These are phyloP conservation scores for Takifugu bimaculatus DNA, from an alignment of 2,113 vertebrate species.

Conservation along the genomic window DNA sequence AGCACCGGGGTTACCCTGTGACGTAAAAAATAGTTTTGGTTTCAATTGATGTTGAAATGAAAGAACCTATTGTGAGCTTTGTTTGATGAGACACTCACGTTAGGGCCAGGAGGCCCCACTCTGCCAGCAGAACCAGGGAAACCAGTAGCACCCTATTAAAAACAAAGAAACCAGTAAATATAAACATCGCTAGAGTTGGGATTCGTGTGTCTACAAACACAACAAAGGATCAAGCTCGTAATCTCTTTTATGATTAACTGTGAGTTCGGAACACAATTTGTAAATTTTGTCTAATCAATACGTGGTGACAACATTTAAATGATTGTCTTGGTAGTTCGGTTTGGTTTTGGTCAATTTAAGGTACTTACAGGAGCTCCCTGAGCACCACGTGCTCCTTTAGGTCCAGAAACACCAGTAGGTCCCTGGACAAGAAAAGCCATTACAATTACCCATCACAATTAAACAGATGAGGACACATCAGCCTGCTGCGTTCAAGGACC, in stretches of 20 bases:
- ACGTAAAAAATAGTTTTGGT: constrained; percentile 10
- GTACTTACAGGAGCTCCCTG: constrained; percentile 89
- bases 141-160: constrained; percentile 87
- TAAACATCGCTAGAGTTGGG: neutral
- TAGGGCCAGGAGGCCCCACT: constrained; percentile 91
- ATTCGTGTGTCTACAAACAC: too few species aligned
- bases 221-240: too few species aligned
- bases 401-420: constrained; percentile 88
- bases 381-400: constrained; percentile 92
- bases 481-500: neutral
- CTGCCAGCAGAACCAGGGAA: constrained; percentile 96
- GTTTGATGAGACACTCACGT: constrained; percentile 76
- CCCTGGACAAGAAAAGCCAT: constrained; percentile 72
- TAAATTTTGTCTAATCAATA: too few species aligned
- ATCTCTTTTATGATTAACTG: too few species aligned
- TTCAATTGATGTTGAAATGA: neutral
- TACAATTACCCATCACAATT: neutral
- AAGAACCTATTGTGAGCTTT: neutral
- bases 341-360: neutral
- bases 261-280: too few species aligned
- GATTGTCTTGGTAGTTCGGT: neutral
- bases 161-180: constrained; percentile 9
- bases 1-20: constrained; percentile 89
- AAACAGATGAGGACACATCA: neutral
- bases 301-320: too few species aligned